Conservation (phyloP, 2,113 vertebrate species). For the Podiceps cristatus region DNA sequence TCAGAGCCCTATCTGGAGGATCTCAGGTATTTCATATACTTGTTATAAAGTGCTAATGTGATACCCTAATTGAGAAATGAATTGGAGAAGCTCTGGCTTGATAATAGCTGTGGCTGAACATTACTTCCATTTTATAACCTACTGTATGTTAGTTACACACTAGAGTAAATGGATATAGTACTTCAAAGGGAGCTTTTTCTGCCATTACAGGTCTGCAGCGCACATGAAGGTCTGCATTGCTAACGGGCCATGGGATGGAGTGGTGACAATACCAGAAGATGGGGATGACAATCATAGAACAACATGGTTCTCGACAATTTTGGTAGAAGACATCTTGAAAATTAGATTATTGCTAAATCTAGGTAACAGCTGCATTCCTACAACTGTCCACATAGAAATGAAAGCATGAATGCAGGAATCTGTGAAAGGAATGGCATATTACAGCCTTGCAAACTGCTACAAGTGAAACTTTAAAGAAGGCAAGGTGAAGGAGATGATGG, state of each 20-base stretch:
- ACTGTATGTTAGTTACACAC: not conserved
- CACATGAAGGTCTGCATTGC: not conserved
- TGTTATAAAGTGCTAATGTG: not conserved
- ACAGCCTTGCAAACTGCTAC: not conserved
- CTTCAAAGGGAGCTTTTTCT: not conserved
- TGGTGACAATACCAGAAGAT: not conserved
- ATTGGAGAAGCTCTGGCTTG: not conserved
- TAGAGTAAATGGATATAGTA: not conserved
- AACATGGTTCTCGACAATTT: not conserved
- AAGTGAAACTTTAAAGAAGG: not conserved
- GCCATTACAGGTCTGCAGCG: not conserved
- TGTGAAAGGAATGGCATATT: not conserved
- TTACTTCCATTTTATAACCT: not conserved
- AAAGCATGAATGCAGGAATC: not conserved
- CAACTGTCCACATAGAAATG: not conserved
- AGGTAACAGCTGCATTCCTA: not conserved
- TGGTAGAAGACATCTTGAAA: not conserved
- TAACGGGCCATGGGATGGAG: not conserved
- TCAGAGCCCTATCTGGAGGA: not conserved
- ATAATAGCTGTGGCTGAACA: not conserved
- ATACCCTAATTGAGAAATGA: not conserved
- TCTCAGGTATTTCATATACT: not conserved
- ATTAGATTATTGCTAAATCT: not conserved
- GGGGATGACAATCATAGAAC: not conserved
- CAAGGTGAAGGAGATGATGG: not conserved